Evolutionary conservation across 1,140 invertebrate genomes (phyloP).

Genomic region (Formica selysi): DNA sequence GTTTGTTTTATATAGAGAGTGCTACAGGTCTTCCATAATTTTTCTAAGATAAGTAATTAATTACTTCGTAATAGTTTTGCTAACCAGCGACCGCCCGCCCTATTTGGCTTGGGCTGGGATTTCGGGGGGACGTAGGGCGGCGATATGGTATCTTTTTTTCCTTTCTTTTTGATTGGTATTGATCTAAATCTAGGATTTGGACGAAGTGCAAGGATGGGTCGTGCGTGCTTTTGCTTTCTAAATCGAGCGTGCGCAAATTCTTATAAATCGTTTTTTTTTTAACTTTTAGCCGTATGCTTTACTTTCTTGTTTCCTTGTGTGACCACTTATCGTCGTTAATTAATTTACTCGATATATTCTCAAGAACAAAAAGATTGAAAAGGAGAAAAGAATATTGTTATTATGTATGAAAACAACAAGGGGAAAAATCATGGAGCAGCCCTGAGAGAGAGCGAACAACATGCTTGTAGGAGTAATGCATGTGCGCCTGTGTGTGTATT

Average conservation of each 20-base stretch:
- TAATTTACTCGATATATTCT: slow-evolving; percentile 67
- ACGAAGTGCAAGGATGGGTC: slow-evolving; percentile 83
- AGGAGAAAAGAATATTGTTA: slow-evolving; percentile 41
- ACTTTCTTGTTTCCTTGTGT: slow-evolving; percentile 73
- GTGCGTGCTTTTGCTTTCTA: slow-evolving; percentile 80
- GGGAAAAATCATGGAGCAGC: slow-evolving; percentile 69
- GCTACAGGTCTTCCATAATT: slow-evolving; percentile 81
- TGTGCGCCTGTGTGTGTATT: slow-evolving; percentile 52
- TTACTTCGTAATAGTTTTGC: slow-evolving; percentile 73
- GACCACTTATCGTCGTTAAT: slow-evolving; percentile 70
- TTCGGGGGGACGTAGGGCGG: slow-evolving; percentile 63
- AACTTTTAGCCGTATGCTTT: slow-evolving; percentile 72
- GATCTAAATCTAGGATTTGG: slow-evolving; percentile 83
- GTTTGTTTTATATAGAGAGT: slow-evolving; percentile 71
- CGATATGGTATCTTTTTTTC: slow-evolving; percentile 65
- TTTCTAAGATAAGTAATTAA: slow-evolving; percentile 74
- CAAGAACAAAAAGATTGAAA: slow-evolving; percentile 39
- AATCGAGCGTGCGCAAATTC: slow-evolving; percentile 74
- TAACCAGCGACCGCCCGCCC: slow-evolving; percentile 72
- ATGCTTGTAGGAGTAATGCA: slow-evolving; percentile 67
- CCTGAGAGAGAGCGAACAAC: slow-evolving; percentile 78
- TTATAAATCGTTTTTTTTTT: slow-evolving; percentile 72
- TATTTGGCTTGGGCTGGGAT: slow-evolving; percentile 61
- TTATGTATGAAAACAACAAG: slow-evolving; percentile 32
- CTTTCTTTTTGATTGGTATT: slow-evolving; percentile 81